phyloP scores from a whole-genome alignment of 2,113 vertebrate species.

The Onychostruthus taczanowskii region DNA sequence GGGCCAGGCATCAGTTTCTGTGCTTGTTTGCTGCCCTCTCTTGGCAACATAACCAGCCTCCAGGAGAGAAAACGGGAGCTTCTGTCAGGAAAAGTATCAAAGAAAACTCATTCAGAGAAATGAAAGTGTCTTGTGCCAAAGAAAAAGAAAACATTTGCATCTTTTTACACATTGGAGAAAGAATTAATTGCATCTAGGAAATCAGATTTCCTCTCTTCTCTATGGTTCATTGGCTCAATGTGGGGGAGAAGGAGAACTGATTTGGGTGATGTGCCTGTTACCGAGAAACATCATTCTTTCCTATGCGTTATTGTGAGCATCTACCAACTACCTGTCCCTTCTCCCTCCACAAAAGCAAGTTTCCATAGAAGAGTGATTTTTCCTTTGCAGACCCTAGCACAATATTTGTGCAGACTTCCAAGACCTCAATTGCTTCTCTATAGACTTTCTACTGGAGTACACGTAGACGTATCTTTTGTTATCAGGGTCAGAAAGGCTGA shows the following conservation, averaged over 20 bases:
- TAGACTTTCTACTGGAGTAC: background rate
- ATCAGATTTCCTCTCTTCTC: background rate
- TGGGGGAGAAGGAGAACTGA: background rate
- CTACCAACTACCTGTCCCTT: background rate
- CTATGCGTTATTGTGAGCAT: background rate
- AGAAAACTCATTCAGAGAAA: background rate
- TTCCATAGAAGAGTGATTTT: background rate
- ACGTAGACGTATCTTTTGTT: background rate
- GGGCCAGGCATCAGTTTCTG: background rate
- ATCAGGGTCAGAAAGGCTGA: background rate
- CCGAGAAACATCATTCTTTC: background rate
- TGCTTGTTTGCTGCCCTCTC: constrained; percentile 8
- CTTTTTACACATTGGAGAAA: background rate
- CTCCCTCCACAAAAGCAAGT: background rate
- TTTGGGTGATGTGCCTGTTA: background rate
- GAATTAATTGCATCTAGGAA: background rate
- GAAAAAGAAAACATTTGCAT: background rate
- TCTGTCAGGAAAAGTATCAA: background rate
- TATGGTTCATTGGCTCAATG: background rate
- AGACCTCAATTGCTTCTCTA: background rate
- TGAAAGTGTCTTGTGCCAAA: background rate
- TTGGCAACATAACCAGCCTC: background rate
- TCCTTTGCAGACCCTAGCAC: background rate
- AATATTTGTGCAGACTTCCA: background rate
- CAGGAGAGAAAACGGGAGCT: background rate